phyloP scores from a whole-genome alignment of 92 coral and sea anemone species.

The Zoanthus gigantus region DNA sequence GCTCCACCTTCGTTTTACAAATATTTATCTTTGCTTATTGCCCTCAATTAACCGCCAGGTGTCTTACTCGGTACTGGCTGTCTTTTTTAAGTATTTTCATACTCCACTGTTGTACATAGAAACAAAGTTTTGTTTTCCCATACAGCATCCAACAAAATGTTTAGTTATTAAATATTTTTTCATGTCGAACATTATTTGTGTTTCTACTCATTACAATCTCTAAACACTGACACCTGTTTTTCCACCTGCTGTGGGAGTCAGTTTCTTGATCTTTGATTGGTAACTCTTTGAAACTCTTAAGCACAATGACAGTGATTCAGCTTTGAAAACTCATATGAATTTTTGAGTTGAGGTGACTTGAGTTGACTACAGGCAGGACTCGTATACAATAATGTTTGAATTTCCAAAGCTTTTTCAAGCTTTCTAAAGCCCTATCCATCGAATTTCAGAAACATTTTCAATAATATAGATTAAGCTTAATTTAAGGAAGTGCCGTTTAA shows the following conservation, averaged over 20 bases:
- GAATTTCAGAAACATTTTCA: too few relatives aligned
- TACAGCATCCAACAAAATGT: slow-evolving; percentile 6
- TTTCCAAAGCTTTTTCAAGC: too few relatives aligned
- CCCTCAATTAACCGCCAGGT: background rate
- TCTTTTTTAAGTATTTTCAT: background rate
- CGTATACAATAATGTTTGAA: too few relatives aligned
- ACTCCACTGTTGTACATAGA: background rate
- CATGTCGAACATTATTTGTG: too few relatives aligned
- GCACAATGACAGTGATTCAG: too few relatives aligned
- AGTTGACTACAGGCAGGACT: too few relatives aligned
- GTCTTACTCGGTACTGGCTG: background rate
- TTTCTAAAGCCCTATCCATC: too few relatives aligned
- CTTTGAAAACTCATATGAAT: too few relatives aligned
- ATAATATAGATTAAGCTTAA: too few relatives aligned
- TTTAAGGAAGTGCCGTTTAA: too few relatives aligned
- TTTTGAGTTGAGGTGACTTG: too few relatives aligned
- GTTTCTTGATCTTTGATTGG: slow-evolving; percentile 5
- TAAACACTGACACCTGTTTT: background rate
- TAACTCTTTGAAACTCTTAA: background rate
- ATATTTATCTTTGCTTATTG: background rate
- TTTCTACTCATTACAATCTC: background rate
- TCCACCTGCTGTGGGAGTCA: slow-evolving; percentile 18
- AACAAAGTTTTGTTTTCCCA: background rate
- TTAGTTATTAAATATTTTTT: slow-evolving; percentile 1
- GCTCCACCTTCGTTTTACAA: slow-evolving; percentile 3